These are phyloP conservation scores for Aphis gossypii DNA, from an alignment of 1,140 invertebrate genomes.

Conservation along the genomic window DNA sequence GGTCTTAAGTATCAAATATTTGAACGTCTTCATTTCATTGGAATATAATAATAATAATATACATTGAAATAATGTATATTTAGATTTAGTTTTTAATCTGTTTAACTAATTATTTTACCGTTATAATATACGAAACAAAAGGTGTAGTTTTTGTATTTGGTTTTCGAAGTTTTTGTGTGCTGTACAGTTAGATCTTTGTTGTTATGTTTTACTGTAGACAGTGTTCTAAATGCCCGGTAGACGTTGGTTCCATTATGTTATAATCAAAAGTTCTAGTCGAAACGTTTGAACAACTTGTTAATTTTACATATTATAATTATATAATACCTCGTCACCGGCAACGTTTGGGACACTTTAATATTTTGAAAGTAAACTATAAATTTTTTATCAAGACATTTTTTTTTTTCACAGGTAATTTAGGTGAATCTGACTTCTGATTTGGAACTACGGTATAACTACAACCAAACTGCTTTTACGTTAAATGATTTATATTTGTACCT, in stretches of 20 bases:
- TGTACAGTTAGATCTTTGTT: neutral
- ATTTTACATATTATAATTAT: neutral
- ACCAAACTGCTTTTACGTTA: slow-evolving; percentile 36
- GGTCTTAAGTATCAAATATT: slow-evolving; percentile 52
- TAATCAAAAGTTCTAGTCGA: neutral
- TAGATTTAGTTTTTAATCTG: slow-evolving; percentile 22
- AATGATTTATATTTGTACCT: slow-evolving; percentile 2
- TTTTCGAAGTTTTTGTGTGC: neutral
- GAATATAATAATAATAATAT: slow-evolving; percentile 31
- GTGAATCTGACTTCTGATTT: slow-evolving; percentile 53
- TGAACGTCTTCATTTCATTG: slow-evolving; percentile 46
- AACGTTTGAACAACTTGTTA: neutral
- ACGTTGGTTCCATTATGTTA: neutral
- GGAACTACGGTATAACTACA: neutral
- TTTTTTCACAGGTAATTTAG: slow-evolving; percentile 42
- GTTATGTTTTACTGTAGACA: neutral
- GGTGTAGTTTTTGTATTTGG: slow-evolving; percentile 50
- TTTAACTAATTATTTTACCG: neutral
- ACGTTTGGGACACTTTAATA: slow-evolving; percentile 19
- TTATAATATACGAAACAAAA: slow-evolving; percentile 44
- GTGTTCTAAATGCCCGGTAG: slow-evolving; percentile 30
- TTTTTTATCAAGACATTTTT: neutral
- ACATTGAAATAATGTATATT: neutral
- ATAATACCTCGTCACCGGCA: neutral
- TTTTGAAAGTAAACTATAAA: neutral